Base-by-base conservation (phyloP, 1,140 invertebrate species). In the Drosophila seguyi region DNA sequence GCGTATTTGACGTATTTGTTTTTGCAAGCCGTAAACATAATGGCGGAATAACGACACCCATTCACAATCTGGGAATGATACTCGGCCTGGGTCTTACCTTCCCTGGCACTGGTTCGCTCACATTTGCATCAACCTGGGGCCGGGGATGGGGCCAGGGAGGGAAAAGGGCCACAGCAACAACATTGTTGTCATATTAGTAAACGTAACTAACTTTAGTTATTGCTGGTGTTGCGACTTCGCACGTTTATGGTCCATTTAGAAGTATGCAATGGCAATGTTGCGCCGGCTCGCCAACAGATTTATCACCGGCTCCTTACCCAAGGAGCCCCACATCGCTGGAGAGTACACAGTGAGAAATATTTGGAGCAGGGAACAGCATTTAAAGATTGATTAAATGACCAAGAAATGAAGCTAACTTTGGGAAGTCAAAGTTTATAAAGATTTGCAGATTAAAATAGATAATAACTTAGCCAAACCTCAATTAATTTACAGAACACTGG, bases 121-220 rank as follows among this genome's bases (percentile, higher is more conserved):
- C 66, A 41, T 60, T 61, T 75, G 57, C 72, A 66, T 59, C 22
- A 13, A 18, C 47, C 6, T 13, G n/a, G 18, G 16, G n/a, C 13
- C 10, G 6, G 18, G 6, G 20, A 13, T 11, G 27, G 20, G 11
- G n/a, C 31, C 31, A 11, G 10, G 25, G 31, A 13, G 42, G 18
- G 6, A 44, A 4, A 20, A 18, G 55, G 62, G 16, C 10, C 44
- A 1, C 4, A 18, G 47, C n/a, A n/a, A 81, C 84, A 88, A 88
- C 84, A 90, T 67, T 88, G 84, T 88, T 88, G 84, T 75, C 68
- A 68, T 88, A 90, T 88, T 88, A 88, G 84, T 85, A 84, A 90
- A 90, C 80, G 81, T 88, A 84, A 88, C 85, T 88, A 90, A 84
- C 80, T 88, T 88, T 90, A 88, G 84, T 88, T 88, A 84, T 88